Evolutionary conservation across 2,888 invertebrate genomes (phyloP).

Genomic region (Merodon equestris): DNA sequence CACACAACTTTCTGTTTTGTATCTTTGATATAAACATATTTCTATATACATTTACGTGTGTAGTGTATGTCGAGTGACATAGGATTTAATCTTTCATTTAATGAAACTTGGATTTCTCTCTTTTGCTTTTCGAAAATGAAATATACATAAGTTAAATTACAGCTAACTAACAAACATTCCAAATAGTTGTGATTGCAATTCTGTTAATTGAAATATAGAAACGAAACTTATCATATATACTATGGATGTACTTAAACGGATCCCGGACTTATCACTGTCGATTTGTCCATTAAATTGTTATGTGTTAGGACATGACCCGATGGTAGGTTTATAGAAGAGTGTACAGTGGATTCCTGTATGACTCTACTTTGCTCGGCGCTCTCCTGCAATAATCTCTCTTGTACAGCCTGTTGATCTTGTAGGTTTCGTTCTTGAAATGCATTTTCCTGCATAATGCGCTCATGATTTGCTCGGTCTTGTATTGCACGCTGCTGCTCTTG

Average conservation of each 20-base stretch:
- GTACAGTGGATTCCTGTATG: slow-evolving; percentile 68
- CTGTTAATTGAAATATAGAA: slow-evolving; percentile 10
- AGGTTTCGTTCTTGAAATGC: slow-evolving; percentile 68
- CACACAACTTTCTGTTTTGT: slow-evolving; percentile 32
- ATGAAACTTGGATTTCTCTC: slow-evolving; percentile 41
- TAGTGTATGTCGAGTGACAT: slow-evolving; percentile 32
- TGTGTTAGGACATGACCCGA: slow-evolving; percentile 69
- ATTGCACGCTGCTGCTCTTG: slow-evolving; percentile 69
- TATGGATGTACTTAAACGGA: slow-evolving; percentile 38
- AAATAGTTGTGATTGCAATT: slow-evolving; percentile 54
- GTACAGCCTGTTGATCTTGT: slow-evolving; percentile 69
- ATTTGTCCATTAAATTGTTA: slow-evolving; percentile 70
- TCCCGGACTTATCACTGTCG: slow-evolving; percentile 64
- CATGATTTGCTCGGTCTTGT: slow-evolving; percentile 67
- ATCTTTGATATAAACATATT: slow-evolving; percentile 60
- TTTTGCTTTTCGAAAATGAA: slow-evolving; percentile 24
- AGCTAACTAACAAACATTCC: slow-evolving; percentile 53
- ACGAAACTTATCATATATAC: slow-evolving; percentile 1
- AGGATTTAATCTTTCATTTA: slow-evolving; percentile 37
- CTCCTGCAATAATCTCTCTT: slow-evolving; percentile 70
- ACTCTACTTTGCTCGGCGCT: slow-evolving; percentile 60
- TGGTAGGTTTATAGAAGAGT: slow-evolving; percentile 68
- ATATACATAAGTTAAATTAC: slow-evolving; percentile 49
- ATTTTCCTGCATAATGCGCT: slow-evolving; percentile 65
- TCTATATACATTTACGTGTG: slow-evolving; percentile 53